Conservation (phyloP, 2,888 invertebrate genomes). For the Lepeophtheirus nordmannii region DNA sequence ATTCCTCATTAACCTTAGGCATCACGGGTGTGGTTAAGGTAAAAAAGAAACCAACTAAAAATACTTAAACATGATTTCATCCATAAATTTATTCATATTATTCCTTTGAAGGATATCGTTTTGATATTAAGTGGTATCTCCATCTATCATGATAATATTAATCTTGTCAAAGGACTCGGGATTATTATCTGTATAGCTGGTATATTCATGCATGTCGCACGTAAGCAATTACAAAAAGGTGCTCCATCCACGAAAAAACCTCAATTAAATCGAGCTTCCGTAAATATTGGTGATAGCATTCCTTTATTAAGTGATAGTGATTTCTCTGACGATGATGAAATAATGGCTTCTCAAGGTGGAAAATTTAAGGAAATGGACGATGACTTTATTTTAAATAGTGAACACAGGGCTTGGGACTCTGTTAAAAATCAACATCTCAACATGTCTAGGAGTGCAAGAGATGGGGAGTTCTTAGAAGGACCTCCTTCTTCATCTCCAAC, state of each 20-base stretch:
- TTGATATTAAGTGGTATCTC: constrained; percentile 3
- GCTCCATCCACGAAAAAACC: too few relatives aligned
- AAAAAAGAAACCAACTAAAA: too few relatives aligned
- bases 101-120: constrained; percentile 1
- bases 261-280: neutral
- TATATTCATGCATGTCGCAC: constrained; percentile 61
- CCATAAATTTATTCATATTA: neutral
- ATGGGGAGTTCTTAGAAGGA: neutral
- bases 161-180: constrained; percentile 64
- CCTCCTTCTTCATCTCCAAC: neutral
- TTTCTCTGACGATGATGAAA: neutral
- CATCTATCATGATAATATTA: constrained; percentile 49
- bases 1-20: constrained; percentile 87
- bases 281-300: neutral
- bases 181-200: constrained; percentile 72
- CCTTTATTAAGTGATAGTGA: neutral
- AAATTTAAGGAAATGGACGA: neutral
- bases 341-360: neutral
- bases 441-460: neutral
- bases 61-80: neutral
- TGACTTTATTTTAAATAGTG: neutral
- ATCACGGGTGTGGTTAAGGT: constrained; percentile 91
- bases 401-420: constrained; percentile 1
- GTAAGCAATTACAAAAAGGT: neutral
- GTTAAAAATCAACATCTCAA: neutral